These are phyloP conservation scores for Sipha maydis DNA, from an alignment of 2,888 invertebrate species.

Conservation along the genomic window DNA sequence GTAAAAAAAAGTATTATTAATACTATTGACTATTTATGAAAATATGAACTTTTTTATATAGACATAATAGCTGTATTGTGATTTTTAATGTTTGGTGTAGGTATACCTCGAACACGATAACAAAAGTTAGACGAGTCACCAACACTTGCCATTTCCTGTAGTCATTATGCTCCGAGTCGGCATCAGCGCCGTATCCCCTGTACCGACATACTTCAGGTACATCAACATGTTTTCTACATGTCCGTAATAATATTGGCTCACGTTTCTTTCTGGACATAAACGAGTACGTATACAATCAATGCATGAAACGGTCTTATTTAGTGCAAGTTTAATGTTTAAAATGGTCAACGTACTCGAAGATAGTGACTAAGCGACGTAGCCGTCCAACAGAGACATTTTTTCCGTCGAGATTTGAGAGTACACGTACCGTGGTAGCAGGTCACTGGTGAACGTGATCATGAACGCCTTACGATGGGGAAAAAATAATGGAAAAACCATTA, in stretches of 20 bases:
- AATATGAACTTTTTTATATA: neutral
- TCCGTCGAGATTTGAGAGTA: conserved; percentile 87
- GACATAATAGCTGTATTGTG: no score
- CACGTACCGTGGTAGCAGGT: conserved; percentile 94
- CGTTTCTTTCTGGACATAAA: conserved; percentile 32
- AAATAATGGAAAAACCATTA: neutral
- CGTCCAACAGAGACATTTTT: conserved; percentile 75
- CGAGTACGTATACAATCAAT: neutral
- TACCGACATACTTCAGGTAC: conserved; percentile 78
- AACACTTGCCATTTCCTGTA: conserved; percentile 77
- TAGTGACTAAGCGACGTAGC: conserved; percentile 91
- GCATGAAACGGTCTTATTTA: neutral
- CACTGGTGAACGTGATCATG: conserved; percentile 97
- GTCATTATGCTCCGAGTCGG: conserved; percentile 75
- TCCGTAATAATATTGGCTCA: conserved; percentile 39
- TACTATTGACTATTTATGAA: no score
- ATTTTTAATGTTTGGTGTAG: neutral
- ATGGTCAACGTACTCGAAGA: conserved; percentile 68
- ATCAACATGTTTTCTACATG: conserved; percentile 70
- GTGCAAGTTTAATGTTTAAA: neutral
- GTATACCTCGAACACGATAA: conserved; percentile 75
- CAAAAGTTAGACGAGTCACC: conserved; percentile 75
- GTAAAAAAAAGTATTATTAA: no score
- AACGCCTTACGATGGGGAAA: conserved; percentile 81
- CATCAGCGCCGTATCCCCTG: conserved; percentile 79